Base-by-base conservation (phyloP, 2,888 invertebrate genomes). In the Dicycla oo region DNA sequence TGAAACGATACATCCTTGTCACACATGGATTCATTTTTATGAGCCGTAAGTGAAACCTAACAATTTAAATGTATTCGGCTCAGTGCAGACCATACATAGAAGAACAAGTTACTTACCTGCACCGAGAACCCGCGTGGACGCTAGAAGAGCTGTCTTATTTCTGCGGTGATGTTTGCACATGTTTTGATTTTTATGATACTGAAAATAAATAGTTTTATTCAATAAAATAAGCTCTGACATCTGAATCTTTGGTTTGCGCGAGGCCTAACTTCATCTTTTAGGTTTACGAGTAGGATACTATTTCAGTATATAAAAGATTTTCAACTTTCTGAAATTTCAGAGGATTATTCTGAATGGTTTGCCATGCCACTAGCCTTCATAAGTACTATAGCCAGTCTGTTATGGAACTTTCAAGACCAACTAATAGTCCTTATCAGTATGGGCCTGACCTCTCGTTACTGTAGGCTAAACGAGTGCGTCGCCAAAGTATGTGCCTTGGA, bases 321-420 rank as follows among this genome's bases (percentile, higher is more conserved):
- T 10, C 0, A 23, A 43, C 0, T 18, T 51, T 53, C 18, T 30
- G 0, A 30, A 53, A 62, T 90, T 89, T 5, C 82, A 94, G 94
- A 80, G 49, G 92, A 94, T 62, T 94, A 94, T 69, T 88, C 90
- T 0, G 82, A 88, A 18, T 90, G 88, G 86, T 74, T 90, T 38
- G 91, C 89, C 0, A 53, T 93, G 30, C 89, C 92, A 8, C 72
- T 96, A 3, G 85, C 96, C 1, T 96, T 97, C 78, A 87, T 97
- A 38, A 92, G 91, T 72, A 88, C 90, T 11, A 88, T 97, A 20
- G 96, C 97, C 3, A 97, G 97, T 0, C 97, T 97, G 56, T 93
- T 97, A 0, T 98, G 97, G 97, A 97, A 97, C 85, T 97, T 97
- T 78, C 97, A 97, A 91, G 98, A 98, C 87, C 89, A 97, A 13